These are phyloP conservation scores for Lates calcarifer DNA, from an alignment of 2,113 vertebrate genomes.

Conservation along the genomic window DNA sequence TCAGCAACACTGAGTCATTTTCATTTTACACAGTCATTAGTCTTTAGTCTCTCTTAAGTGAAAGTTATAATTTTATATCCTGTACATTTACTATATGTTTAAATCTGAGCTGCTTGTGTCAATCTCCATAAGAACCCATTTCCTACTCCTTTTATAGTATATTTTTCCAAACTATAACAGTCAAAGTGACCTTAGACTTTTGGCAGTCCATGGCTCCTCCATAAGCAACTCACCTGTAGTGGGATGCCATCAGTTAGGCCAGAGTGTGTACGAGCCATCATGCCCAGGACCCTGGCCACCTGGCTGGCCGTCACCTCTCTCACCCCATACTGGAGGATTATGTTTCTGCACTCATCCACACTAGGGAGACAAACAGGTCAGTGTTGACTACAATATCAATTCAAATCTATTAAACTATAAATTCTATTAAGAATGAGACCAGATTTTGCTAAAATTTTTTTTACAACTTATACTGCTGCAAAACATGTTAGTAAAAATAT, in stretches of 20 bases:
- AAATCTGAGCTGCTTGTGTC: no score
- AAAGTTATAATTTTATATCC: not conserved
- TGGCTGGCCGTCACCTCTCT: conserved; percentile 97
- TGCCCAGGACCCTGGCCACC: conserved; percentile 97
- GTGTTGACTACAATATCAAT: not conserved
- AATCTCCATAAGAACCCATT: not conserved
- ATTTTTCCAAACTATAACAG: not conserved
- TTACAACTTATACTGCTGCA: no score
- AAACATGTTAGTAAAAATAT: no score
- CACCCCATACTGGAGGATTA: conserved; percentile 97
- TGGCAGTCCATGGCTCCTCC: not conserved
- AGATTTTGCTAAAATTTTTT: no score
- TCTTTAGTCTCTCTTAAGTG: not conserved
- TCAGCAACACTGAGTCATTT: not conserved
- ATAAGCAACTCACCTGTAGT: conserved; percentile 87
- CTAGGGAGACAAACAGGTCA: conserved; percentile 74
- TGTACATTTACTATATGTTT: not conserved
- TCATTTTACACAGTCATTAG: not conserved
- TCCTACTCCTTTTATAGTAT: no score
- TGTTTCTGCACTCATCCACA: conserved; percentile 97
- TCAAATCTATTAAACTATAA: no score
- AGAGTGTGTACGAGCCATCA: conserved; percentile 99
- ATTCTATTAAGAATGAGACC: no score
- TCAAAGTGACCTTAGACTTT: not conserved
- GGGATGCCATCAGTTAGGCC: conserved; percentile 95